These are phyloP conservation scores for Phrynocephalus forsythii DNA, from an alignment of 2,797 vertebrate genomes.

Conservation along the genomic window DNA sequence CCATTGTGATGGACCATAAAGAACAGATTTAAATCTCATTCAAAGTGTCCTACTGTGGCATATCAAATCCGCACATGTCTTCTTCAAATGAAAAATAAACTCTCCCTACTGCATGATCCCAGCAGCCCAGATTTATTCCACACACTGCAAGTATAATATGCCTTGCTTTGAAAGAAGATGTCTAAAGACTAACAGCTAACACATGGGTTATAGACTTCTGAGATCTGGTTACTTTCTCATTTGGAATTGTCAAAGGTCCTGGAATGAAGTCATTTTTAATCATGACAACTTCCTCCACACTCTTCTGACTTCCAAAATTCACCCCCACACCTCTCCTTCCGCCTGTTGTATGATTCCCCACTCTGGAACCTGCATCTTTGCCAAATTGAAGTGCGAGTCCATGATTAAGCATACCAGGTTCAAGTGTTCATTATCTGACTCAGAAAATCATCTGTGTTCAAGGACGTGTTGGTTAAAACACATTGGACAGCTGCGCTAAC, in stretches of 20 bases:
- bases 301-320: constrained; percentile 4
- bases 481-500: constrained; percentile 62
- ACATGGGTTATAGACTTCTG: constrained; percentile 1
- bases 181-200: background rate
- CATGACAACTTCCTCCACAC: background rate
- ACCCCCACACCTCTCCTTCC: constrained; percentile 6
- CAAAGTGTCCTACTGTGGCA: constrained; percentile 4
- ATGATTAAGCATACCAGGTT: constrained; percentile 54
- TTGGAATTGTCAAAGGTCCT: constrained; percentile 41
- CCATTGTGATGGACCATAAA: constrained; percentile 24
- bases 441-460: constrained; percentile 58
- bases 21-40: constrained; percentile 21
- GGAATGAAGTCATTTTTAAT: constrained; percentile 46
- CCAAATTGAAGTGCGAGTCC: constrained; percentile 36
- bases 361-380: constrained; percentile 38
- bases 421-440: constrained; percentile 68
- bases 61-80: constrained; percentile 22
- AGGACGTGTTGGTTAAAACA: constrained; percentile 42
- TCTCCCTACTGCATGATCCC: constrained; percentile 3
- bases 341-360: background rate
- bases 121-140: constrained; percentile 1
- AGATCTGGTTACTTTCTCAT: constrained; percentile 42
- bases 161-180: background rate
- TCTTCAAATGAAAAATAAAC: constrained; percentile 12
- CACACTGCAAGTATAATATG: background rate